Percentiles rank a stretch among this genome's conserved stretches.
phyloP scores from a whole-genome alignment of 1,140 invertebrate genomes.

The Meloidogyne floridensis region DNA sequence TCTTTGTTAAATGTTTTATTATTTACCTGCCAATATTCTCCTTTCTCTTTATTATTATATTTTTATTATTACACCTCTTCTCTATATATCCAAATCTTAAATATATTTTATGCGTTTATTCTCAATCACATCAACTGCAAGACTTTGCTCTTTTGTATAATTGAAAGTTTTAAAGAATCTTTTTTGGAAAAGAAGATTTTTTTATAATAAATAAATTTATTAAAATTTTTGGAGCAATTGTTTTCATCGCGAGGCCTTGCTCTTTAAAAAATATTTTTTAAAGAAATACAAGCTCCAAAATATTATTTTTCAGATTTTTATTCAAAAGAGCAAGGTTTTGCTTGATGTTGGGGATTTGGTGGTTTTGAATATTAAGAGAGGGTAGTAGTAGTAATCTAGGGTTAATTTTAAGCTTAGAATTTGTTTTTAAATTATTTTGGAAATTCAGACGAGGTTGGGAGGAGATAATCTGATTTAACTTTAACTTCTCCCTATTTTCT shows the following conservation, averaged over 20 bases:
- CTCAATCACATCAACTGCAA: not conserved
- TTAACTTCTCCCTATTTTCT: no score
- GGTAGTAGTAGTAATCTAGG: no score
- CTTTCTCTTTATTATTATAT: no score
- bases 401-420: no score
- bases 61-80: no score
- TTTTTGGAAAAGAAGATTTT: conserved; percentile 1
- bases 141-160: conserved; percentile 30
- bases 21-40: no score
- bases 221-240: conserved; percentile 3
- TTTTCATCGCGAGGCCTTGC: conserved; percentile 32
- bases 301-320: not conserved
- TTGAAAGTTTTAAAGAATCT: not conserved
- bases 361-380: not conserved
- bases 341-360: not conserved
- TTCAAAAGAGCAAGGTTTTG: conserved; percentile 37
- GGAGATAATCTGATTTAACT: no score
- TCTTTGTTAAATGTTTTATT: no score
- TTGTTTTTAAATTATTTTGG: no score
- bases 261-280: conserved; percentile 35
- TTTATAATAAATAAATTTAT: not conserved
- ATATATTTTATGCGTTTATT: not conserved
- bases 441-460: no score
- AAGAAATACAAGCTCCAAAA: conserved; percentile 33
- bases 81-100: no score